Percentiles rank a stretch among this genome's conserved stretches.
Evolutionary conservation across 2,113 vertebrate genomes (phyloP).

Genomic region (Clarias macrocephalus): DNA sequence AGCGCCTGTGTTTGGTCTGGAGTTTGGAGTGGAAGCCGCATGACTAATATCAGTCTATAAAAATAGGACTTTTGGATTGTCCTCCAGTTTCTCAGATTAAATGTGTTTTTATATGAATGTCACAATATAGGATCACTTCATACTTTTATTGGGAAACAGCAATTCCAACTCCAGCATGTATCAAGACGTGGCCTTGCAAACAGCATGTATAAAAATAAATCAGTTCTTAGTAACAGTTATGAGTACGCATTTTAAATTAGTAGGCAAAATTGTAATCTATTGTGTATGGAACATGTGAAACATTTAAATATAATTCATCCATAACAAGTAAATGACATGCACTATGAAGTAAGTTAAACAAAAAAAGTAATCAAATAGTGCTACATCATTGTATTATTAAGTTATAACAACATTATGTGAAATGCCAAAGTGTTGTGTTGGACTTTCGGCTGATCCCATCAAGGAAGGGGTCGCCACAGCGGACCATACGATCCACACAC

Average conservation of each 20-base stretch:
- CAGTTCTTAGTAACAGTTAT: neutral
- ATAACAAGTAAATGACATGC: neutral
- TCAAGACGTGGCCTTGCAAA: neutral
- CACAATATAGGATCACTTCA: neutral
- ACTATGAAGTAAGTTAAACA: neutral
- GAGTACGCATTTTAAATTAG: neutral
- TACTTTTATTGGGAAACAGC: neutral
- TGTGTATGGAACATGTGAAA: neutral
- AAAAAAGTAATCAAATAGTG: neutral
- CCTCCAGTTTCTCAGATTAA: neutral
- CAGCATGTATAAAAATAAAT: neutral
- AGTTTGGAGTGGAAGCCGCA: constrained; percentile 24
- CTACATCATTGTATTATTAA: neutral
- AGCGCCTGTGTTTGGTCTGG: neutral
- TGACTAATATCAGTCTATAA: constrained; percentile 34
- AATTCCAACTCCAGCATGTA: neutral
- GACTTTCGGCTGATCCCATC: too few relatives aligned
- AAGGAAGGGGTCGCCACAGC: too few relatives aligned
- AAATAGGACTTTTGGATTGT: constrained; percentile 7
- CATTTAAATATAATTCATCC: neutral
- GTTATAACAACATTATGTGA: neutral
- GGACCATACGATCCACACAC: too few relatives aligned
- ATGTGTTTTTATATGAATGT: neutral
- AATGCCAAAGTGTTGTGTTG: neutral
- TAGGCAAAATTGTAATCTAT: neutral